These are phyloP conservation scores for Hyla sarda DNA, from an alignment of 2,113 vertebrate species.

Conservation along the genomic window DNA sequence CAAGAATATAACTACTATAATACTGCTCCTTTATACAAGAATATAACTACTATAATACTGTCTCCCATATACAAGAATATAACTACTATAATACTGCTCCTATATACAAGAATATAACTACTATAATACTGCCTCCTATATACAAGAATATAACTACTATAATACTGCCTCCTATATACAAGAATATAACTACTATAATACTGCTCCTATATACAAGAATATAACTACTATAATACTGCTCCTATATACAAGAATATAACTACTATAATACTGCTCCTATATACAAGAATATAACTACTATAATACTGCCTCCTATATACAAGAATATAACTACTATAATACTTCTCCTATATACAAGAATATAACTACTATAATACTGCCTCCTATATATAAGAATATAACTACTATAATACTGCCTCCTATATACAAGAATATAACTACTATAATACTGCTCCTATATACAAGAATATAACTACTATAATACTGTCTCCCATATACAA, in stretches of 20 bases:
- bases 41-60: conserved; percentile 4
- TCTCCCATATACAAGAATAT: background rate
- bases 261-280: background rate
- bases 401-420: too few species aligned
- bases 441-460: background rate
- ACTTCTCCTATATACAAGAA: background rate
- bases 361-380: background rate
- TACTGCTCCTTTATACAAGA: background rate
- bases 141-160: conserved; percentile 7
- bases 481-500: background rate
- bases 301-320: background rate
- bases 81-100: conserved; percentile 1
- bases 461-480: conserved; percentile 7
- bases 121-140: background rate
- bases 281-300: conserved; percentile 6
- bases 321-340: too few species aligned
- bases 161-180: conserved; percentile 4
- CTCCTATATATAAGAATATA: background rate
- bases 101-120: conserved; percentile 3
- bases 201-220: background rate
- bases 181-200: conserved; percentile 11
- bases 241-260: background rate
- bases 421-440: background rate
- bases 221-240: conserved; percentile 1
- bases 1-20: conserved; percentile 12